A percentile compares a stretch with the other conserved stretches of the same genome.
Evolutionary conservation across 2,888 invertebrate species (phyloP).

Genomic region (Coenonympha glycerion): DNA sequence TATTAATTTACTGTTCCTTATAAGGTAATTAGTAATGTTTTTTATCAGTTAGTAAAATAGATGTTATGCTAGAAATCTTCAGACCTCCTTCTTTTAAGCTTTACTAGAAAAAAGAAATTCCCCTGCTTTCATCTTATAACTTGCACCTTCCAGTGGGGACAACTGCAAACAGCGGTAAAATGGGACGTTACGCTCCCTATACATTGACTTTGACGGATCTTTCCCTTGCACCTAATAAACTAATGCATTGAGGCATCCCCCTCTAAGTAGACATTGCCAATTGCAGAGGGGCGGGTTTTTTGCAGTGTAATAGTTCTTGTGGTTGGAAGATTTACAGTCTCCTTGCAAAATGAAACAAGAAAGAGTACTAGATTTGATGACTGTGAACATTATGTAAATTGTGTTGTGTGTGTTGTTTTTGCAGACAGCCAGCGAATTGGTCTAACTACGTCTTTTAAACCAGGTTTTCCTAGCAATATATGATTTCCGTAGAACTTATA

Average conservation of each 20-base stretch:
- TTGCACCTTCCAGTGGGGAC: conserved; percentile 32
- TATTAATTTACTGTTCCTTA: no score
- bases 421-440: no score
- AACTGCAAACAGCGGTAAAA: conserved; percentile 63
- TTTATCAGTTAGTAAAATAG: no score
- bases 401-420: no score
- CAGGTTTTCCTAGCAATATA: no score
- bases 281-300: conserved; percentile 26
- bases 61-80: no score
- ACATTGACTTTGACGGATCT: conserved; percentile 66
- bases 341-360: conserved; percentile 5
- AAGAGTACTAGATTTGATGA: not conserved
- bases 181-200: conserved; percentile 53
- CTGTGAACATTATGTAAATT: not conserved
- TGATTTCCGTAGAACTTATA: no score
- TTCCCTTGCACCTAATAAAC: conserved; percentile 68
- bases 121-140: conserved; percentile 9
- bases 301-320: conserved; percentile 23
- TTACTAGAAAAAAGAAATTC: no score
- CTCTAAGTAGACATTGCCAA: conserved; percentile 36
- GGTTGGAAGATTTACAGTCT: conserved; percentile 4
- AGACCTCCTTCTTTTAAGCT: no score
- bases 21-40: no score
- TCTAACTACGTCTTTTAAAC: no score
- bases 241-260: conserved; percentile 50